Conservation (phyloP, 2,797 vertebrate species). For the Macropus fuliginosus region DNA sequence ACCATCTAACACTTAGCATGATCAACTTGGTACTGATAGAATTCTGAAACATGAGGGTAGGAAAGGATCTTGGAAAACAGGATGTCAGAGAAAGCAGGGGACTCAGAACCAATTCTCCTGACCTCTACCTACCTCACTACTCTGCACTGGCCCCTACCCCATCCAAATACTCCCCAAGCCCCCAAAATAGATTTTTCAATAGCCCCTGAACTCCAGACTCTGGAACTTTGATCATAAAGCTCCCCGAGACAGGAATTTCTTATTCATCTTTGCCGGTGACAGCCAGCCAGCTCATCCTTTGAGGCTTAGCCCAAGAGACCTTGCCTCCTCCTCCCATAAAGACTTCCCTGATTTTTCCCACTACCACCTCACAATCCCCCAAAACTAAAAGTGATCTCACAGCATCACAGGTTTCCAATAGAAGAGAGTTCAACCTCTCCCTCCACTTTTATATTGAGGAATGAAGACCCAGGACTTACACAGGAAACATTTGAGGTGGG, state of each 20-base stretch:
- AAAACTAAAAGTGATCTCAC: neutral
- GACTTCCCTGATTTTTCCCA: neutral
- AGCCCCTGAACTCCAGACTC: neutral
- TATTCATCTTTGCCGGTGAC: neutral
- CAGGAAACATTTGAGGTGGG: neutral
- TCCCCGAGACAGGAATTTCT: neutral
- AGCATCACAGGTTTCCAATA: neutral
- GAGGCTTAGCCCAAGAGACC: neutral
- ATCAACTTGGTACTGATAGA: neutral
- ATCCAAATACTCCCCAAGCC: neutral
- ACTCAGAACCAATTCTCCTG: neutral
- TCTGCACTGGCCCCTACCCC: neutral
- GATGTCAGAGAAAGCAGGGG: neutral
- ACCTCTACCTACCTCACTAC: neutral
- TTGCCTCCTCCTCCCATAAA: neutral
- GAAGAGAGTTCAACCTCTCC: neutral
- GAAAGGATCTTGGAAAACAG: neutral
- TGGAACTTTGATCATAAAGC: neutral
- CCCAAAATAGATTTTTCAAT: neutral
- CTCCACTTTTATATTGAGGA: neutral
- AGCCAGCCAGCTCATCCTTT: neutral
- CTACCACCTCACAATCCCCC: neutral
- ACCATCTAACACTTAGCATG: neutral
- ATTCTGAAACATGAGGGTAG: neutral
- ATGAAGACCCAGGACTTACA: neutral